Evolutionary conservation across 2,888 invertebrate genomes (phyloP).

Genomic region (Druceiella hillmani): DNA sequence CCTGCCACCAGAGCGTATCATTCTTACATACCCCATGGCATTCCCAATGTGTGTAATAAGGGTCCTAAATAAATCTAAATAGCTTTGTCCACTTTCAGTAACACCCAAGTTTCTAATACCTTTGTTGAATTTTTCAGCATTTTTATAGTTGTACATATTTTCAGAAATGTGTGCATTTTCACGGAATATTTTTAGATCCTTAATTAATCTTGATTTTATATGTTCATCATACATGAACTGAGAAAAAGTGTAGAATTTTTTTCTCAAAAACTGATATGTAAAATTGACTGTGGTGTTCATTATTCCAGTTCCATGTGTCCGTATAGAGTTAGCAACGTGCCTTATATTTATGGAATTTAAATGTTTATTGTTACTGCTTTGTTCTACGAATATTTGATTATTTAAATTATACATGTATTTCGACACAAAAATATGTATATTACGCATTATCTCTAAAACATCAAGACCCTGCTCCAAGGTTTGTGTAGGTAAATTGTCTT

Average conservation of each 20-base stretch:
- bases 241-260: slow-evolving; percentile 91
- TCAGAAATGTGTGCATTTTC: slow-evolving; percentile 63
- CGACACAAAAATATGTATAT: slow-evolving; percentile 91
- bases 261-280: slow-evolving; percentile 88
- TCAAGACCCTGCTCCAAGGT: slow-evolving; percentile 96
- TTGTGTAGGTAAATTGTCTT: slow-evolving; percentile 92
- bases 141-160: slow-evolving; percentile 77
- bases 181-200: slow-evolving; percentile 78
- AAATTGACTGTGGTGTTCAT: slow-evolving; percentile 93
- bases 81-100: slow-evolving; percentile 76
- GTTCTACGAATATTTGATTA: slow-evolving; percentile 93
- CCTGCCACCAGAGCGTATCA: slow-evolving; percentile 89
- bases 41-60: slow-evolving; percentile 94
- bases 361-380: slow-evolving; percentile 85
- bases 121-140: slow-evolving; percentile 91
- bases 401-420: slow-evolving; percentile 94
- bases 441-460: slow-evolving; percentile 94
- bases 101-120: slow-evolving; percentile 84
- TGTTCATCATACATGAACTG: slow-evolving; percentile 98
- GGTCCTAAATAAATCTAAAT: slow-evolving; percentile 88
- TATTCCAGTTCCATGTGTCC: slow-evolving; percentile 95
- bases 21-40: slow-evolving; percentile 92
- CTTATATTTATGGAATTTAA: slow-evolving; percentile 92
- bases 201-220: slow-evolving; percentile 88
- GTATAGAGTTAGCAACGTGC: slow-evolving; percentile 94